These are phyloP conservation scores for Nansenia antarctica DNA, from an alignment of 2,113 vertebrate genomes.

Conservation along the genomic window DNA sequence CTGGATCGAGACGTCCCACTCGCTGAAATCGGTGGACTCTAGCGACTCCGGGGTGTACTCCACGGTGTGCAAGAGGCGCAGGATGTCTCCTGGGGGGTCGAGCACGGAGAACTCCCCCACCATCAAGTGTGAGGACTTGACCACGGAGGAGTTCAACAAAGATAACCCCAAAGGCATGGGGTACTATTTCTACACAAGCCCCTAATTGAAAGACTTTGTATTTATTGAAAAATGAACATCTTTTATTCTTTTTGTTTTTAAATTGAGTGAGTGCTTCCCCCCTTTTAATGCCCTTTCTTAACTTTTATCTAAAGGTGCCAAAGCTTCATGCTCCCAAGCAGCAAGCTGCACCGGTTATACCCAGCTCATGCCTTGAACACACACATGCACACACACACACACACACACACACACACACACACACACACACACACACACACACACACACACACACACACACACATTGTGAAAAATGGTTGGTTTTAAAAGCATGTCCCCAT, in stretches of 20 bases:
- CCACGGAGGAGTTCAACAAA: conserved; percentile 91
- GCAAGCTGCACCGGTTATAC: conserved; percentile 71
- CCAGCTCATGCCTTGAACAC: conserved; percentile 57
- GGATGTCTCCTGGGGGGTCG: conserved; percentile 91
- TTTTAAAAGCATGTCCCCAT: conserved; percentile 65
- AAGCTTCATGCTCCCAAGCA: conserved; percentile 85
- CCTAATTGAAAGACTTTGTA: conserved; percentile 79
- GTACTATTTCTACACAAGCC: conserved; percentile 97
- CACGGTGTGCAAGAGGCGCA: conserved; percentile 91
- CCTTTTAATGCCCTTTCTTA: conserved; percentile 69
- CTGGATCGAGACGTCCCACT: conserved; percentile 93
- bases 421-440: conserved; percentile 65
- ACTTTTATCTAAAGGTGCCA: conserved; percentile 88
- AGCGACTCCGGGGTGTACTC: conserved; percentile 90
- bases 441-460: conserved; percentile 66
- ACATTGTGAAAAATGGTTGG: conserved; percentile 63
- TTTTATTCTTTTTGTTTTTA: conserved; percentile 50
- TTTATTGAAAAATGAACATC: conserved; percentile 70
- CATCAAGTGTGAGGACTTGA: conserved; percentile 97
- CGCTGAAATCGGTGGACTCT: conserved; percentile 94
- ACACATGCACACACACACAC: conserved; percentile 67
- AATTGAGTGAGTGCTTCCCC: conserved; percentile 63
- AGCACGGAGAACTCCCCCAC: conserved; percentile 96
- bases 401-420: conserved; percentile 65
- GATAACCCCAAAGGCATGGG: conserved; percentile 96